phyloP scores from a whole-genome alignment of 53 echinoderm and acorn worm genomes.

The Echinometra lucunter region DNA sequence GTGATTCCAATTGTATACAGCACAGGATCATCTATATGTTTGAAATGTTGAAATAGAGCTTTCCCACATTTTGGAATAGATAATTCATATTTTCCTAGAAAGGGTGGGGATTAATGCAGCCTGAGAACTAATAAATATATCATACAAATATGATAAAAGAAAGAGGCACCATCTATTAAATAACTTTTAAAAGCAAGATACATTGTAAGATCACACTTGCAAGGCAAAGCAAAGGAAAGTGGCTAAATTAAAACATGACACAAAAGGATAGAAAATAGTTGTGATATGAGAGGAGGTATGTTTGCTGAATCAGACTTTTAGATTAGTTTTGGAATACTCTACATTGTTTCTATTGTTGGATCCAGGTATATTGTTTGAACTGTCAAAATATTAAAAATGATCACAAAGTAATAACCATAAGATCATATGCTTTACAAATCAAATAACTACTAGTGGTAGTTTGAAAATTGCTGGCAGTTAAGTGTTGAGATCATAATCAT shows the following conservation, averaged over 20 bases:
- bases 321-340: not conserved
- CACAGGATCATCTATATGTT: too few relatives aligned
- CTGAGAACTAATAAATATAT: not conserved
- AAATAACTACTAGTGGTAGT: too few relatives aligned
- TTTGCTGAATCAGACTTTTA: not conserved
- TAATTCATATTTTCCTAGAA: too few relatives aligned
- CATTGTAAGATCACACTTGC: not conserved
- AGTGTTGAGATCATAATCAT: too few relatives aligned
- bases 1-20: too few relatives aligned
- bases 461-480: too few relatives aligned
- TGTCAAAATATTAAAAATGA: too few relatives aligned
- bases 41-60: too few relatives aligned
- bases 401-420: too few relatives aligned
- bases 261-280: not conserved
- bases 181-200: not conserved
- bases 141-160: not conserved
- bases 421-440: too few relatives aligned
- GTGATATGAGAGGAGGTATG: not conserved
- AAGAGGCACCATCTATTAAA: not conserved
- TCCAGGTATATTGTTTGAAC: not conserved
- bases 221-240: not conserved
- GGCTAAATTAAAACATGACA: not conserved
- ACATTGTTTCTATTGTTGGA: not conserved
- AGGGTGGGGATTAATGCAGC: not conserved
- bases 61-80: too few relatives aligned